These are phyloP conservation scores for Saxidomus purpurata DNA, from an alignment of 1,140 invertebrate genomes.

Conservation along the genomic window DNA sequence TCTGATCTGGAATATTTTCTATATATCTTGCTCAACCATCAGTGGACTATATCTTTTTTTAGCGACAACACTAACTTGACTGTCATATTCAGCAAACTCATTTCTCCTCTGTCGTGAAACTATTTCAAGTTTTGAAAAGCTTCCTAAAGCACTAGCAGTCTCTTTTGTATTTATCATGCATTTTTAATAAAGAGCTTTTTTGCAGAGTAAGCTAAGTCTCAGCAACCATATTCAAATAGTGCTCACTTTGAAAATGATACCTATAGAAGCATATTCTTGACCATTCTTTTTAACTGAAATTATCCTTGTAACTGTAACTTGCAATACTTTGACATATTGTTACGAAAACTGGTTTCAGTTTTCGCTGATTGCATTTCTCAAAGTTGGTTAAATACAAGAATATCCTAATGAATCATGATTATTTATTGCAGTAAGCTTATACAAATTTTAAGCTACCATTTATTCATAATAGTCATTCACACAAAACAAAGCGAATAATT, in stretches of 20 bases:
- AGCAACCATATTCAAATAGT: neutral
- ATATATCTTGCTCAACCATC: neutral
- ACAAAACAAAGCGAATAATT: too few species aligned
- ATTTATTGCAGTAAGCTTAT: too few species aligned
- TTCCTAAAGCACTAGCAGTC: neutral
- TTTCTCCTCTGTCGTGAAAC: neutral
- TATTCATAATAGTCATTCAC: too few species aligned
- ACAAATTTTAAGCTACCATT: too few species aligned
- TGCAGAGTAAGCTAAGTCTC: neutral
- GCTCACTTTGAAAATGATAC: neutral
- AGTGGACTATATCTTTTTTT: neutral
- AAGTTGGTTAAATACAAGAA: too few species aligned
- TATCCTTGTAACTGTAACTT: neutral
- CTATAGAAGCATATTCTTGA: neutral
- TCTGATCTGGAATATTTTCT: neutral
- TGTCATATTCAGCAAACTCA: neutral
- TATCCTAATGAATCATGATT: too few species aligned
- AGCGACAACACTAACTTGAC: neutral
- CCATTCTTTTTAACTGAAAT: neutral
- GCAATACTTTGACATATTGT: too few species aligned
- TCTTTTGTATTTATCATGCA: neutral
- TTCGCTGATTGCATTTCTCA: too few species aligned
- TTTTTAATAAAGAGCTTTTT: neutral
- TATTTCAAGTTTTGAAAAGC: neutral
- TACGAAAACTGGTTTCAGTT: too few species aligned